Conservation (phyloP, 2,797 vertebrate genomes). For the Acrocephalus scirpaceus region DNA sequence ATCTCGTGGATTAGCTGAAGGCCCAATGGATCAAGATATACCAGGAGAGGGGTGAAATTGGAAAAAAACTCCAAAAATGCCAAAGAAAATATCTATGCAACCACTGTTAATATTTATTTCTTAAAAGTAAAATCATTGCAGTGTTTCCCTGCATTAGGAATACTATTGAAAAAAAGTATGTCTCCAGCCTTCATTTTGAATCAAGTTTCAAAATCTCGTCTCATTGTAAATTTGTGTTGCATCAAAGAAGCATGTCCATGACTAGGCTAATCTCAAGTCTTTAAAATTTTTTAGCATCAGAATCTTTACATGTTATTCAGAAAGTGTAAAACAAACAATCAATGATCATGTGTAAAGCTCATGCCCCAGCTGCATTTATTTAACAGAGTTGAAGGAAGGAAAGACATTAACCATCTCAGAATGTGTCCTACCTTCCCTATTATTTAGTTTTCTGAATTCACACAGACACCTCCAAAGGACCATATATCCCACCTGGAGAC, state of each 20-base stretch:
- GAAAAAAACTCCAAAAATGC: neutral
- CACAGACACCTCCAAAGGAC: neutral
- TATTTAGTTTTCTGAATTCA: neutral
- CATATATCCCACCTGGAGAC: neutral
- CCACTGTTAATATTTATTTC: neutral
- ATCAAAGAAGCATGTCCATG: neutral
- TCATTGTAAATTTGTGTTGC: neutral
- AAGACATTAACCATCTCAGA: neutral
- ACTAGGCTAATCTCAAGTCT: neutral
- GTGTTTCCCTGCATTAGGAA: neutral
- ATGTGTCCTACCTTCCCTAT: neutral
- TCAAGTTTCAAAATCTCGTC: neutral
- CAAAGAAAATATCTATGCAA: neutral
- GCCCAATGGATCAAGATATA: neutral
- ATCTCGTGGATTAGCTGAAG: neutral
- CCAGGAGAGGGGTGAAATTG: fast-evolving
- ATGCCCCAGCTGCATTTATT: neutral
- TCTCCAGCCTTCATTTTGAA: neutral
- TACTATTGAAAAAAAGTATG: neutral
- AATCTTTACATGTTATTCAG: neutral
- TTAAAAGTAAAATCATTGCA: neutral
- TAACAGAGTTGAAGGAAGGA: neutral
- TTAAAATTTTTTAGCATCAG: neutral
- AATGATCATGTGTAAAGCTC: neutral
- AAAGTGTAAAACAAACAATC: neutral